A percentile compares a stretch with the other conserved stretches of the same genome.
phyloP scores from a whole-genome alignment of 30 jellyfish, hydroid and myxozoan genomes.

The Pseudorhiza aurosa region DNA sequence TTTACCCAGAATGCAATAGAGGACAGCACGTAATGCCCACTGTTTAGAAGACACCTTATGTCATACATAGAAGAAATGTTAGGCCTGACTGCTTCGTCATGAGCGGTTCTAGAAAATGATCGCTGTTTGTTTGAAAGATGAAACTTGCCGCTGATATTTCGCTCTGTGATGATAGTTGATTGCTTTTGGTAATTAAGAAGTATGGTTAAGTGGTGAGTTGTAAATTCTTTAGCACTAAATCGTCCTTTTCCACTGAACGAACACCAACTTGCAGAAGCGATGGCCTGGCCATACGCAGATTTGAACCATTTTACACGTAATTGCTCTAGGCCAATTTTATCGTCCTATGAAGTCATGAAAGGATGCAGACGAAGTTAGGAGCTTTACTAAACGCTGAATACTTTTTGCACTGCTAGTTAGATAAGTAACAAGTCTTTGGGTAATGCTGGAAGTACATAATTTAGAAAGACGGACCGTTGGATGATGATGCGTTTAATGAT shows the following conservation, averaged over 20 bases:
- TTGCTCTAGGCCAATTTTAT: no score
- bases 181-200: neutral
- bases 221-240: no score
- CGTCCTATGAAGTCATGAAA: no score
- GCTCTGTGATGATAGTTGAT: neutral
- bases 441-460: no score
- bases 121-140: neutral
- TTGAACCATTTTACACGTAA: no score
- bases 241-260: neutral
- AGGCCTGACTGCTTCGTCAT: slow-evolving; percentile 1
- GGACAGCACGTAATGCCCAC: neutral
- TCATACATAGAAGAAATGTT: neutral
- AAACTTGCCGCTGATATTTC: neutral
- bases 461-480: no score
- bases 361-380: no score
- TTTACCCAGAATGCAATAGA: slow-evolving; percentile 2
- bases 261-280: neutral
- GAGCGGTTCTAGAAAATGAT: neutral
- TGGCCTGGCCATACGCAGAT: no score
- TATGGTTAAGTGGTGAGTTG: slow-evolving; percentile 34
- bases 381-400: no score
- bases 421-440: no score
- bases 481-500: no score
- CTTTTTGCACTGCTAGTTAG: no score
- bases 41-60: slow-evolving; percentile 20